Evolutionary conservation across 2,888 invertebrate genomes (phyloP).

Genomic region (Leucophenga maculata): DNA sequence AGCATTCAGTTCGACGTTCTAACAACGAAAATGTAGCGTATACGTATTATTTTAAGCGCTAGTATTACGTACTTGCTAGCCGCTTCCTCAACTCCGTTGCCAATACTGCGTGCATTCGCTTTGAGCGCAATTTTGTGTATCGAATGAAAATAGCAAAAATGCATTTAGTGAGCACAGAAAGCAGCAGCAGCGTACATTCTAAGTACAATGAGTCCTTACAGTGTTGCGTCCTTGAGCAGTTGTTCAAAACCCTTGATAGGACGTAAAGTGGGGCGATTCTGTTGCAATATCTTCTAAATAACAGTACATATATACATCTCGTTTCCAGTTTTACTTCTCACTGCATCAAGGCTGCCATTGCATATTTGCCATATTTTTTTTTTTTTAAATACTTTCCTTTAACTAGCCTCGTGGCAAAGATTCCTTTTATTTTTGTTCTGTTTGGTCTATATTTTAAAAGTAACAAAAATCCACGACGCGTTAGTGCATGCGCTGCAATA

Average conservation of each 20-base stretch:
- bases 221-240: not conserved
- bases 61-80: not conserved
- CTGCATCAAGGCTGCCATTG: not conserved
- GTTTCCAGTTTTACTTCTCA: not conserved
- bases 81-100: not conserved
- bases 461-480: no score
- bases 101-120: not conserved
- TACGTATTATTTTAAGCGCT: no score
- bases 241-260: no score
- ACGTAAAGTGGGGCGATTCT: not conserved
- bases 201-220: not conserved
- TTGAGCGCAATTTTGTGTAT: not conserved
- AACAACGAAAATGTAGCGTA: slow-evolving; percentile 11
- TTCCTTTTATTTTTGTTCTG: not conserved
- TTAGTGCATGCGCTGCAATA: not conserved
- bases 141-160: not conserved
- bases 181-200: not conserved
- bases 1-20: not conserved
- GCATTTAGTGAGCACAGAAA: not conserved
- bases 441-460: not conserved
- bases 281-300: not conserved
- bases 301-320: not conserved
- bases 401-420: not conserved
- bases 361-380: not conserved
- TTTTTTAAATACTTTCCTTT: not conserved